These are phyloP conservation scores for Callyntrura sp. DNA, from an alignment of 2,888 invertebrate genomes.

Conservation along the genomic window DNA sequence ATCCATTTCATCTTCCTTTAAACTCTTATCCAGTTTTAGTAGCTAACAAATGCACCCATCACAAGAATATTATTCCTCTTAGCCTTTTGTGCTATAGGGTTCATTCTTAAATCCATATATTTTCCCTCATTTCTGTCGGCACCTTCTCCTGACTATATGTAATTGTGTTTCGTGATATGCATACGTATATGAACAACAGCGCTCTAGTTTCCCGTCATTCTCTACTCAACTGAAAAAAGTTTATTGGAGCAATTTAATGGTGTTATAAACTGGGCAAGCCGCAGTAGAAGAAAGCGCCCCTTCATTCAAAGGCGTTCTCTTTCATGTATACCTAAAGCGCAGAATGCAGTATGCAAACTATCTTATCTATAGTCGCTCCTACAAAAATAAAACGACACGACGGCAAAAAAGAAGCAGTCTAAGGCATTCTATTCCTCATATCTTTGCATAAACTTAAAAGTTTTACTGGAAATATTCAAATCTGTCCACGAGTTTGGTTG, in stretches of 20 bases:
- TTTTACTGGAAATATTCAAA: conserved; percentile 54
- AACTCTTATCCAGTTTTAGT: background rate
- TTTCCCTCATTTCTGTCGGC: conserved; percentile 67
- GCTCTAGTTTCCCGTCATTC: conserved; percentile 54
- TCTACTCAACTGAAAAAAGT: conserved; percentile 29
- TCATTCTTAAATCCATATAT: too few relatives aligned
- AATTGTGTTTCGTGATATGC: background rate
- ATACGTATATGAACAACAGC: background rate
- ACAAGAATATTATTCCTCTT: background rate
- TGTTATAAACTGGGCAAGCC: conserved; percentile 73
- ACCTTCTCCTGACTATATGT: conserved; percentile 50
- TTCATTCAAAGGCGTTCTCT: background rate
- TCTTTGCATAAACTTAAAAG: conserved; percentile 44
- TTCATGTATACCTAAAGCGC: too few relatives aligned
- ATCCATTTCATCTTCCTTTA: background rate
- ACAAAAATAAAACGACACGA: too few relatives aligned
- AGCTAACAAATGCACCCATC: background rate
- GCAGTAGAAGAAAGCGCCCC: conserved; percentile 47
- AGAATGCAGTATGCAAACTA: conserved; percentile 37
- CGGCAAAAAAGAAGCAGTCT: conserved; percentile 31
- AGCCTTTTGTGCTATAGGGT: too few relatives aligned
- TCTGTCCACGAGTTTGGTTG: background rate
- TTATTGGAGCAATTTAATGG: conserved; percentile 74
- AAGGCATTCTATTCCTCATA: conserved; percentile 21
- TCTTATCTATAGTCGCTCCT: conserved; percentile 8